Conservation (phyloP, 2,888 invertebrate species). For the Tineola bisselliella region DNA sequence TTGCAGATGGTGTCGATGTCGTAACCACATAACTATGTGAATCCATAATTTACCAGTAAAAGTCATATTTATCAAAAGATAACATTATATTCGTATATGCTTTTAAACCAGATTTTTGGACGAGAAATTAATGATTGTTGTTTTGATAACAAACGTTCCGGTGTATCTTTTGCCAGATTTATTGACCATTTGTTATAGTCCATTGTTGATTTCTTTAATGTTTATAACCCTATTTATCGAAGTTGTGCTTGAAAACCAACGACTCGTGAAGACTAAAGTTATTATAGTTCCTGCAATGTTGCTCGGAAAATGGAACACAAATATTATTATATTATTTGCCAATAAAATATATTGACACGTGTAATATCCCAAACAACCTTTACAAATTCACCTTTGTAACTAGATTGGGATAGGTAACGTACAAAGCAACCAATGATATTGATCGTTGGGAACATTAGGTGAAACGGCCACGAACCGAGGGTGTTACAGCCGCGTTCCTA, state of each 20-base stretch:
- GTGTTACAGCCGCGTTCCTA: background rate
- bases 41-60: background rate
- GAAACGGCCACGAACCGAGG: conserved; percentile 5
- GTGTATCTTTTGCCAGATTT: no score
- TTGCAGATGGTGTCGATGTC: background rate
- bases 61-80: background rate
- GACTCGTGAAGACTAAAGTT: no score
- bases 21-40: background rate
- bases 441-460: background rate
- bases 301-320: no score
- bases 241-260: no score
- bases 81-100: background rate
- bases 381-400: background rate
- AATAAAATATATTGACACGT: background rate
- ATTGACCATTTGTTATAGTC: no score
- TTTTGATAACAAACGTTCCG: no score
- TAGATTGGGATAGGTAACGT: background rate
- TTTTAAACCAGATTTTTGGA: no score
- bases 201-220: no score
- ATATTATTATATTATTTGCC: no score
- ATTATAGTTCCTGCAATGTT: no score
- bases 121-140: no score
- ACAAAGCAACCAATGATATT: background rate
- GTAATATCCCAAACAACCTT: background rate
- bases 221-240: no score